Evolutionary conservation across 2,113 vertebrate genomes (phyloP).

Genomic region (Sitta europaea): DNA sequence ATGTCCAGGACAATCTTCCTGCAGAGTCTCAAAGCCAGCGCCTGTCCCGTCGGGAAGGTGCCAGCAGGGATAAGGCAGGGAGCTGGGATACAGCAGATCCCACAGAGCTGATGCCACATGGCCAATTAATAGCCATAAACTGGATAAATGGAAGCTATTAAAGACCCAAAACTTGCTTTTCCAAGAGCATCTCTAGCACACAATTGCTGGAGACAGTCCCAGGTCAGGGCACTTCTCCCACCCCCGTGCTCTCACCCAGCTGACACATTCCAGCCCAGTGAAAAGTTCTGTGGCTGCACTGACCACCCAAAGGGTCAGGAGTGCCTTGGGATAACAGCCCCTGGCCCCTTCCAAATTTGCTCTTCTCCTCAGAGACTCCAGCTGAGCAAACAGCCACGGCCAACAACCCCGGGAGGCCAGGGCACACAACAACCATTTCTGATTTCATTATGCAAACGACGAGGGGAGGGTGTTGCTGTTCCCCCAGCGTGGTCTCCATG

Average conservation of each 20-base stretch:
- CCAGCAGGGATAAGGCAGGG: neutral
- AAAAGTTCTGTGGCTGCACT: rapidly evolving
- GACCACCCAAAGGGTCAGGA: neutral
- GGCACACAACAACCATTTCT: neutral
- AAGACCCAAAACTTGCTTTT: neutral
- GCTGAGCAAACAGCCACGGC: constrained; percentile 6
- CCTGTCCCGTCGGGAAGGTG: rapidly evolving
- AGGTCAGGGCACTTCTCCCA: neutral
- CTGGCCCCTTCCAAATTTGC: neutral
- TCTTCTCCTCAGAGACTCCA: neutral
- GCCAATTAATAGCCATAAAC: too few relatives aligned
- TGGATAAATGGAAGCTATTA: neutral
- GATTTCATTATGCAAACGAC: neutral
- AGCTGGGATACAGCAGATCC: neutral
- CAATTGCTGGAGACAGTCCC: neutral
- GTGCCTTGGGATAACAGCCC: neutral
- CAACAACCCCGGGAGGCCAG: neutral
- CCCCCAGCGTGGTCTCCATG: neutral
- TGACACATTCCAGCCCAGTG: neutral
- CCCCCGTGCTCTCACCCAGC: neutral
- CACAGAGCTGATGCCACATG: neutral
- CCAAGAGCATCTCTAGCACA: neutral
- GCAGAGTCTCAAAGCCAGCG: neutral
- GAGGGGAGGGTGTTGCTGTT: neutral
- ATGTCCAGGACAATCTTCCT: neutral